Percentiles rank a stretch among this genome's conserved stretches.
Evolutionary conservation across 2,888 invertebrate genomes (phyloP).

Genomic region (Tiliacea aurago): DNA sequence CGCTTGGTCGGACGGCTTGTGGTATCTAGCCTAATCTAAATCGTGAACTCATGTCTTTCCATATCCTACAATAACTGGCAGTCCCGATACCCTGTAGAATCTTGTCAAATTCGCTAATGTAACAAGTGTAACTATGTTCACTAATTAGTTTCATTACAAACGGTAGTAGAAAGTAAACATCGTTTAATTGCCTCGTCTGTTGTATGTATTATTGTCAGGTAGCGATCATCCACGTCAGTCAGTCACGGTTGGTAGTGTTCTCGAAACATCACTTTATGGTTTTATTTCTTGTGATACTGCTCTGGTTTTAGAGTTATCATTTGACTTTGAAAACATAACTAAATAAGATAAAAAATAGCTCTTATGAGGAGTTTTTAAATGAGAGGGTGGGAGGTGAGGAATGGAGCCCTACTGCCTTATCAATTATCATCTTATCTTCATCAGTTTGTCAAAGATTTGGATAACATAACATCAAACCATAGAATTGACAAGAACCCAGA

Average conservation of each 20-base stretch:
- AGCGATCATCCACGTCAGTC: constrained; percentile 8
- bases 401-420: too few relatives aligned
- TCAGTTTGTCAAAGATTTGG: too few relatives aligned
- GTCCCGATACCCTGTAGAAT: not conserved
- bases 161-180: constrained; percentile 44
- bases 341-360: too few relatives aligned
- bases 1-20: too few relatives aligned
- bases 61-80: too few relatives aligned
- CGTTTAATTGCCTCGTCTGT: constrained; percentile 11
- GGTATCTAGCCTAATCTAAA: too few relatives aligned
- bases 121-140: not conserved
- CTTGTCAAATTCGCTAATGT: not conserved
- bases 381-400: too few relatives aligned
- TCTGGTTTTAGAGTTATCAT: not conserved
- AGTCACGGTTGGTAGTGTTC: constrained; percentile 21
- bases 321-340: too few relatives aligned
- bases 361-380: too few relatives aligned
- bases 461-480: too few relatives aligned
- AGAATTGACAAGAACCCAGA: too few relatives aligned
- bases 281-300: not conserved
- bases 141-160: constrained; percentile 11
- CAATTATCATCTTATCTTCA: too few relatives aligned
- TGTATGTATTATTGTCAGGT: constrained; percentile 32
- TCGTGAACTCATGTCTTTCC: not conserved
- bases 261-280: not conserved